These are phyloP conservation scores for Bovichtus diacanthus DNA, from an alignment of 2,797 vertebrate species.

Conservation along the genomic window DNA sequence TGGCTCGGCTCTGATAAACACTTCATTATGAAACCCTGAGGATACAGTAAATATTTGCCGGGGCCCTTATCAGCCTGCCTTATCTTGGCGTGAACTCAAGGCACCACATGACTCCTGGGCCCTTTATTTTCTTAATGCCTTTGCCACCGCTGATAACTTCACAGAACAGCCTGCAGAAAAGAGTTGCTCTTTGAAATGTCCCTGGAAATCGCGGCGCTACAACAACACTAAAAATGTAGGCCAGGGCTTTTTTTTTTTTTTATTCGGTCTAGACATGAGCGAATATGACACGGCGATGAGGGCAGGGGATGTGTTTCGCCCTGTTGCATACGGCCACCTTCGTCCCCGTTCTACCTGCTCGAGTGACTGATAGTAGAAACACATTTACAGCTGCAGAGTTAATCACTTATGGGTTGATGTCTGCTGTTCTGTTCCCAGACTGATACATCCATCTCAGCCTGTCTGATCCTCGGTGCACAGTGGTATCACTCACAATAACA, in stretches of 20 bases:
- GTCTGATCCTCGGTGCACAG: constrained; percentile 12
- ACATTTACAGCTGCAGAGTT: constrained; percentile 58
- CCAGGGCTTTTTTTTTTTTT: constrained; percentile 22
- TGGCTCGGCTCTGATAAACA: constrained; percentile 83
- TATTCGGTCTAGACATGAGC: constrained; percentile 28
- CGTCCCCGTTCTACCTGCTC: constrained; percentile 17
- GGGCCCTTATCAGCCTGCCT: constrained; percentile 75
- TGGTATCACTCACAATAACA: neutral
- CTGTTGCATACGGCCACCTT: neutral
- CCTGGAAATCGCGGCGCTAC: constrained; percentile 35
- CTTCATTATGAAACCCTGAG: constrained; percentile 86
- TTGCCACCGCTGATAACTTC: constrained; percentile 71
- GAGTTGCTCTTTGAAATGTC: constrained; percentile 48
- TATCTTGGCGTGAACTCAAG: constrained; percentile 84
- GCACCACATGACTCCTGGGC: constrained; percentile 74
- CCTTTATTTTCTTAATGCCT: constrained; percentile 82
- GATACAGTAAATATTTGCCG: constrained; percentile 87
- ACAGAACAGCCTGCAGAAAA: constrained; percentile 56
- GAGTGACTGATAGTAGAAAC: constrained; percentile 30
- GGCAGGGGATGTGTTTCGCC: neutral
- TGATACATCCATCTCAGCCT: constrained; percentile 13
- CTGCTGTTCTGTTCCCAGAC: constrained; percentile 28
- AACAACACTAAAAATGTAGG: constrained; percentile 24
- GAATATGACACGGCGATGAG: neutral
- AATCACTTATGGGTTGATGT: constrained; percentile 58